Evolutionary conservation across 1,140 invertebrate genomes (phyloP).

Genomic region (Orchesella cincta): DNA sequence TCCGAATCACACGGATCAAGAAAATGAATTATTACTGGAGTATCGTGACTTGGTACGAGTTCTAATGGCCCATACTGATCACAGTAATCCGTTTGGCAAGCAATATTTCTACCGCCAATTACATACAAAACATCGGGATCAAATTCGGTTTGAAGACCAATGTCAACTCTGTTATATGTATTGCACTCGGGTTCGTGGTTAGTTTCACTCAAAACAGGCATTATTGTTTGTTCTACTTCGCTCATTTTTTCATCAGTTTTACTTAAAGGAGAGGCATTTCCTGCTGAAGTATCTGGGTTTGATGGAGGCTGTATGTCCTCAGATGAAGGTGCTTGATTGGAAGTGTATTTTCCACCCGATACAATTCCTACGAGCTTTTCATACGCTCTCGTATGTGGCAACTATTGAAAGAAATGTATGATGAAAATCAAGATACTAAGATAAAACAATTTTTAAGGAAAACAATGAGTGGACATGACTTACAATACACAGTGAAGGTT

Average conservation of each 20-base stretch:
- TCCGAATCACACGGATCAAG: slow-evolving; percentile 36
- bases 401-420: slow-evolving; percentile 15
- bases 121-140: slow-evolving; percentile 49
- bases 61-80: slow-evolving; percentile 45
- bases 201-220: not conserved
- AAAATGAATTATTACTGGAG: slow-evolving; percentile 41
- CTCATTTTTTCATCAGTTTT: slow-evolving; percentile 58
- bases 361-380: slow-evolving; percentile 19
- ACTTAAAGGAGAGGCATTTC: slow-evolving; percentile 65
- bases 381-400: slow-evolving; percentile 21
- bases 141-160: slow-evolving; percentile 47
- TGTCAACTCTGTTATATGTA: slow-evolving; percentile 30
- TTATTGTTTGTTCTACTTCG: slow-evolving; percentile 38
- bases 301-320: too few species aligned
- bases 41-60: not conserved
- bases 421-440: slow-evolving; percentile 33
- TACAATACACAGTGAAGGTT: slow-evolving; percentile 76
- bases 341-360: slow-evolving; percentile 25
- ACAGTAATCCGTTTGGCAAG: slow-evolving; percentile 44
- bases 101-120: slow-evolving; percentile 47
- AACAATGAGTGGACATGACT: not conserved
- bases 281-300: slow-evolving; percentile 68
- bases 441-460: slow-evolving; percentile 33
- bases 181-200: slow-evolving; percentile 62
- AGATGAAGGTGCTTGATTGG: too few species aligned